These are phyloP conservation scores for Euglossa dilemma DNA, from an alignment of 1,140 invertebrate genomes.

Conservation along the genomic window DNA sequence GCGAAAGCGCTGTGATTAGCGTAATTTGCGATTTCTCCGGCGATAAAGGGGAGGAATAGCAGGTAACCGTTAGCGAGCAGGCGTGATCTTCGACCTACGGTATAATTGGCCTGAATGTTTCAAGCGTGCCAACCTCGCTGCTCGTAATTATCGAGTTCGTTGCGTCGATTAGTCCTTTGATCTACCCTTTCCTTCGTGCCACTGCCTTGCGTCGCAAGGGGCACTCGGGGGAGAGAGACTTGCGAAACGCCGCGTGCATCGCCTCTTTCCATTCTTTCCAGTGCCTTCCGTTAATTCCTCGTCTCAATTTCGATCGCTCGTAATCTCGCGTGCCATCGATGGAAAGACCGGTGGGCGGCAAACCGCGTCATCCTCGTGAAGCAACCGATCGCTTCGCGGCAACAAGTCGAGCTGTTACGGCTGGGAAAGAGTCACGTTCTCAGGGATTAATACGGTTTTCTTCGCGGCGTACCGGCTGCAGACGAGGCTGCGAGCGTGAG, in stretches of 20 bases:
- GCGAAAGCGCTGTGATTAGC: conserved; percentile 18
- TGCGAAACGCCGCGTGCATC: neutral
- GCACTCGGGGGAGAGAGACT: neutral
- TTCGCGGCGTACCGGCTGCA: conserved; percentile 30
- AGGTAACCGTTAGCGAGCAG: neutral
- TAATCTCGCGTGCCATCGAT: neutral
- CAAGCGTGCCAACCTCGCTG: neutral
- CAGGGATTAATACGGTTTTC: conserved; percentile 64
- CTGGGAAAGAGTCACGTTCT: conserved; percentile 62
- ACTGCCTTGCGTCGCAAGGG: neutral
- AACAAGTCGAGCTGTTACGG: conserved; percentile 26
- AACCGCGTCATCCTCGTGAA: conserved; percentile 39
- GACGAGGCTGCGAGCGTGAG: conserved; percentile 45
- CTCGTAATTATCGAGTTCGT: conserved; percentile 11
- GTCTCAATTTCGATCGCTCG: neutral
- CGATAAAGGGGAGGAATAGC: conserved; percentile 21
- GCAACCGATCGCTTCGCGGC: conserved; percentile 42
- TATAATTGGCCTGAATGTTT: conserved; percentile 31
- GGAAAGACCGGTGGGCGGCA: neutral
- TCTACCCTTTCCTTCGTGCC: neutral
- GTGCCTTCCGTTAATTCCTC: neutral
- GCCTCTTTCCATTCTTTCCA: neutral
- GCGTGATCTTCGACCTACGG: conserved; percentile 28
- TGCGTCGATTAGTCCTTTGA: conserved; percentile 3
- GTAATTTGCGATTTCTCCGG: conserved; percentile 38